Conservation (phyloP, 37 sponge, comb jelly and placozoan genomes). For the Oscarella lobularis region DNA sequence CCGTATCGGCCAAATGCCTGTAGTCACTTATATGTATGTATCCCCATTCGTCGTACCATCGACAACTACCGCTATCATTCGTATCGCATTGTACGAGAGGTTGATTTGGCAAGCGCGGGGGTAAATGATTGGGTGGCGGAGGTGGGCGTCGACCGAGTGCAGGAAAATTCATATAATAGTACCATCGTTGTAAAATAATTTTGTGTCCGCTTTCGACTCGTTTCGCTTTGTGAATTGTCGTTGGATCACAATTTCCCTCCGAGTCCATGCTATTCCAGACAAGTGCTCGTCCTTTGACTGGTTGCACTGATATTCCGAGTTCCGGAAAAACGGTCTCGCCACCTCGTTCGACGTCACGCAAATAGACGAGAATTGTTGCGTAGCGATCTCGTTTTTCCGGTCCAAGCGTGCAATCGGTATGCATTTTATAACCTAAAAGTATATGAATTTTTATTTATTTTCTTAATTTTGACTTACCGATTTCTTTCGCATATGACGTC, state of each 20-base stretch:
- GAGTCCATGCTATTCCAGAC: constrained; percentile 12
- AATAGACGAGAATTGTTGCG: constrained; percentile 1
- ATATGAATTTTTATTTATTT: too few species aligned
- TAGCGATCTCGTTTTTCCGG: background rate
- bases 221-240: constrained; percentile 1
- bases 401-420: background rate
- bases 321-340: background rate
- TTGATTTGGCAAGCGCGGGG: background rate
- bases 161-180: constrained; percentile 9
- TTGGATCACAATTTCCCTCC: constrained; percentile 10
- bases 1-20: background rate
- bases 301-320: background rate
- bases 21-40: constrained; percentile 5
- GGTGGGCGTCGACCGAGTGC: constrained; percentile 2
- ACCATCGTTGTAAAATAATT: constrained; percentile 12
- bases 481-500: constrained; percentile 1
- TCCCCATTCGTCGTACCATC: constrained; percentile 14
- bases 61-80: constrained; percentile 10
- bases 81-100: constrained; percentile 5
- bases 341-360: background rate
- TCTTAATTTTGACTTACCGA: too few species aligned
- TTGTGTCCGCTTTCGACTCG: constrained; percentile 1
- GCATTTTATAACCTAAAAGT: constrained; percentile 2
- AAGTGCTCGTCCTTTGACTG: background rate
- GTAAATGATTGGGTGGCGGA: background rate